Base-by-base conservation (phyloP, 2,797 vertebrate genomes). In the Myotis daubentonii region DNA sequence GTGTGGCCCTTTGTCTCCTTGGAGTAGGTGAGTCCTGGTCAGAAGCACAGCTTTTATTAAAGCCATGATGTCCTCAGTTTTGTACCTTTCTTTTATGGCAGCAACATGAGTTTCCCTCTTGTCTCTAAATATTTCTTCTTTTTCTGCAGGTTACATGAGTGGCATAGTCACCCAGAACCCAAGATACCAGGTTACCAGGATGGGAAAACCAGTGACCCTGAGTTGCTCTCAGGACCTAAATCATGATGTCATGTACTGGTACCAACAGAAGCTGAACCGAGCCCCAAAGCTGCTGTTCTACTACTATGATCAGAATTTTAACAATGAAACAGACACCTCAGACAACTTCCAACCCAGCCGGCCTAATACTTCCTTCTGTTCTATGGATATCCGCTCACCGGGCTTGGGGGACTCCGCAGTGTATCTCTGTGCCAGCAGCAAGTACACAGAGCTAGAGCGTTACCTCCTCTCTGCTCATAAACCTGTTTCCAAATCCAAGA, bases 381-480 rank as follows among this genome's bases (percentile, higher is more conserved):
- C 6, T 3, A 71, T 97, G 41, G 20, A 5, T 8, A 41, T 94
- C n/a, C 3, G 0, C 11, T 89, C 90, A 0, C 15, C 78, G 5
- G n/a, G 23, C 38, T 2, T 81, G n/a, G 75, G 16, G 2, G 89
- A 97, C 16, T 83, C 96, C 0, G 95, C 94, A 0, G 0, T 51
- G 22, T 93, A 95, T 53, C 76, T 95, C 25, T 95, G 97, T 55
- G 93, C 96, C 38, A 94, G 71, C 79, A 91, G 88, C 3, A 70
- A 1, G 86, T 88, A 22, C 95, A 95, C 96, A 94, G 80, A 79
- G 83, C 13, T 72, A 2, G 15, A 70, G 12, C 0, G 0, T 33
- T 1, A 1, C 25, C 41, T 6, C 4, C 6, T 15, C 19, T 55
- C 87, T 62, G 47, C n/a, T 79, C 96, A 94, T 16, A 97, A 97